These are phyloP conservation scores for Megalopta genalis DNA, from an alignment of 1,140 invertebrate species.

Conservation along the genomic window DNA sequence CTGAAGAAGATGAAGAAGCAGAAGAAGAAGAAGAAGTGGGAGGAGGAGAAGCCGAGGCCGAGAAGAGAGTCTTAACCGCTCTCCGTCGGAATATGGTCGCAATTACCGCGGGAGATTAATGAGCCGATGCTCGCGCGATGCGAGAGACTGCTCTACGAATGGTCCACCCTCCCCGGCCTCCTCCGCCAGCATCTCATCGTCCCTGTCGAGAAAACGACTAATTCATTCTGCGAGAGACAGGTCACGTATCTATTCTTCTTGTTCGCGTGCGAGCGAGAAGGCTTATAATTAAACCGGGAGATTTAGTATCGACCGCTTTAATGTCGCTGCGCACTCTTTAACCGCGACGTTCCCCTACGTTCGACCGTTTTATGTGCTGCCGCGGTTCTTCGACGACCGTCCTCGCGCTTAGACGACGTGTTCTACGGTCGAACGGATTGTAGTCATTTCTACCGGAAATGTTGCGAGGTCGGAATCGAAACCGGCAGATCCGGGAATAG, in stretches of 20 bases:
- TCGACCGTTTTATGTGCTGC: conserved; percentile 13
- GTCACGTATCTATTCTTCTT: conserved; percentile 65
- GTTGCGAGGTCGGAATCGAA: no score
- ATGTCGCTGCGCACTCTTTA: conserved; percentile 60
- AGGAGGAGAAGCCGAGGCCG: conserved; percentile 46
- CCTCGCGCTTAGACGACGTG: background rate
- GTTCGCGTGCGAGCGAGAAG: conserved; percentile 59
- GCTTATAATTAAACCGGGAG: conserved; percentile 61
- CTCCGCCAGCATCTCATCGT: conserved; percentile 51
- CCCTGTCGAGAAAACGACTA: conserved; percentile 63
- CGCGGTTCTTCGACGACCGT: background rate
- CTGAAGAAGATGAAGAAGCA: conserved; percentile 41
- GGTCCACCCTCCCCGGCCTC: conserved; percentile 42
- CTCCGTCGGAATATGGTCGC: conserved; percentile 72
- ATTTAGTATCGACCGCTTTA: conserved; percentile 61
- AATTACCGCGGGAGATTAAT: conserved; percentile 76
- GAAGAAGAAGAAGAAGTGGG: conserved; percentile 35
- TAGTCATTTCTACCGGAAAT: no score
- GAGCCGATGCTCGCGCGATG: conserved; percentile 72
- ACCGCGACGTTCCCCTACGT: conserved; percentile 3
- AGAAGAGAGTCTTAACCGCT: conserved; percentile 62
- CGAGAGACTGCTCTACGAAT: conserved; percentile 65
- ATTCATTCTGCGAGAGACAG: conserved; percentile 62
- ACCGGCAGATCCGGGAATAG: no score
- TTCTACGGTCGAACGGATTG: conserved; percentile 7